Conservation (phyloP, 2,888 invertebrate genomes). For the Drosophila buzzatii region DNA sequence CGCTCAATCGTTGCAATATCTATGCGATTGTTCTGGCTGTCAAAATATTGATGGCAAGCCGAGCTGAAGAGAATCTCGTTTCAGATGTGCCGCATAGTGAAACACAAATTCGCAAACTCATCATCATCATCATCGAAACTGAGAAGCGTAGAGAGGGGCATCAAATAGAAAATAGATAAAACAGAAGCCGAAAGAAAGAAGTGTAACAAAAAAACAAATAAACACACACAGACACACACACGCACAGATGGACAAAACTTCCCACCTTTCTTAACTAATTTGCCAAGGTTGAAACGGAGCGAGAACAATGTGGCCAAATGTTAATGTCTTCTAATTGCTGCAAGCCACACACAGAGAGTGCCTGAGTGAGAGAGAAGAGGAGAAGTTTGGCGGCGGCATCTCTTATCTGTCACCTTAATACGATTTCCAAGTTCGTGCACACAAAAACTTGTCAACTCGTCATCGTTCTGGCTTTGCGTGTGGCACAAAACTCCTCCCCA, state of each 20-base stretch:
- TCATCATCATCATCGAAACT: slow-evolving; percentile 27
- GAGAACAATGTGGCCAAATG: slow-evolving; percentile 51
- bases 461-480: slow-evolving; percentile 69
- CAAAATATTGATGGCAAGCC: slow-evolving; percentile 66
- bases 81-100: slow-evolving; percentile 44
- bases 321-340: slow-evolving; percentile 72
- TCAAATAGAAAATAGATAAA: slow-evolving; percentile 26
- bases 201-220: slow-evolving; percentile 41
- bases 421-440: slow-evolving; percentile 60
- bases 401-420: slow-evolving; percentile 68
- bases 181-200: slow-evolving; percentile 40
- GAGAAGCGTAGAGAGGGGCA: slow-evolving; percentile 1
- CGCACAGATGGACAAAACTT: slow-evolving; percentile 54
- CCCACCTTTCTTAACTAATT: slow-evolving; percentile 82
- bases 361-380: not conserved
- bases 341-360: slow-evolving; percentile 39
- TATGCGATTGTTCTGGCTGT: slow-evolving; percentile 71
- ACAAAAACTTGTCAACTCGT: slow-evolving; percentile 59
- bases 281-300: slow-evolving; percentile 62
- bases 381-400: slow-evolving; percentile 29
- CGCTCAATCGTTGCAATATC: slow-evolving; percentile 54
- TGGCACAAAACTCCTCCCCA: slow-evolving; percentile 43
- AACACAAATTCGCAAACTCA: slow-evolving; percentile 73
- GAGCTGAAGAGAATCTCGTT: slow-evolving; percentile 29
- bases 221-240: not conserved